A percentile compares a stretch with the other conserved stretches of the same genome.
Conservation (phyloP, 2,888 invertebrate genomes). For the Trichogramma dendrolimi region DNA sequence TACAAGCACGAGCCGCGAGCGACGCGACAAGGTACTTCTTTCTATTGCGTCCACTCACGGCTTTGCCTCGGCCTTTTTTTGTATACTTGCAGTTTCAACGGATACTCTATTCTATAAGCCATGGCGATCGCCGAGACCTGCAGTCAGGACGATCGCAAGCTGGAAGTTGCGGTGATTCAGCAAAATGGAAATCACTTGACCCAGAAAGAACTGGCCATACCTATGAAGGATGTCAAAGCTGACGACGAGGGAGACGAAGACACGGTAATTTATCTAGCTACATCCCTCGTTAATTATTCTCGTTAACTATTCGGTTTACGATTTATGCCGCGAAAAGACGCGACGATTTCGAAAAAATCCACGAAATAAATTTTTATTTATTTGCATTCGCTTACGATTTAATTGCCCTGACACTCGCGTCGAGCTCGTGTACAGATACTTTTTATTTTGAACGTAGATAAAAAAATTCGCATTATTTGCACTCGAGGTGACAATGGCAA, state of each 20-base stretch:
- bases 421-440: too few species aligned
- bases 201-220: slow-evolving; percentile 31
- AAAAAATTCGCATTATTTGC: too few species aligned
- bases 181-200: slow-evolving; percentile 30
- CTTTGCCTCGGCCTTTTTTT: too few species aligned
- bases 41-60: too few species aligned
- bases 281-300: background rate
- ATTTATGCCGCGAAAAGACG: background rate
- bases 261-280: slow-evolving; percentile 29
- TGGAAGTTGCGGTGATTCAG: slow-evolving; percentile 17
- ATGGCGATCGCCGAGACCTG: slow-evolving; percentile 34
- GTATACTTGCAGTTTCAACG: slow-evolving; percentile 7
- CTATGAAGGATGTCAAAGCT: slow-evolving; percentile 27
- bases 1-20: too few species aligned
- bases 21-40: too few species aligned
- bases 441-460: too few species aligned
- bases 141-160: slow-evolving; percentile 23
- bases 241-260: slow-evolving; percentile 34
- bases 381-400: too few species aligned
- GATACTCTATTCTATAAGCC: slow-evolving; percentile 25
- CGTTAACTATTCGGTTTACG: background rate
- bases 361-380: too few species aligned
- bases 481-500: too few species aligned
- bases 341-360: too few species aligned
- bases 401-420: too few species aligned